A percentile compares a stretch with the other conserved stretches of the same genome.
These are phyloP conservation scores for Rhineura floridana DNA, from an alignment of 2,113 vertebrate species.

Conservation along the genomic window DNA sequence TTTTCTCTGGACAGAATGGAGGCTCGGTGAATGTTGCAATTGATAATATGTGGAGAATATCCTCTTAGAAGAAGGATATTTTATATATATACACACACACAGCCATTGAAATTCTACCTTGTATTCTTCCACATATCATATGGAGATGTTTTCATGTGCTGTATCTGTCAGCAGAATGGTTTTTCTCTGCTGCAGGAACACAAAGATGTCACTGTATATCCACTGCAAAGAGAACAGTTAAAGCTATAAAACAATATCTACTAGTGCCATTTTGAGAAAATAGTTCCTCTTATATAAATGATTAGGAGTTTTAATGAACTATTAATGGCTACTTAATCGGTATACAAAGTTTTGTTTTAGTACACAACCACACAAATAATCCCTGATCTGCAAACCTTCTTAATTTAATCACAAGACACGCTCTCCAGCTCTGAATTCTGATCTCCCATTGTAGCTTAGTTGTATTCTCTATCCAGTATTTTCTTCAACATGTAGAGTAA, in stretches of 20 bases:
- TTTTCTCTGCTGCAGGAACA: conserved; percentile 12
- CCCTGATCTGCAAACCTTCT: neutral
- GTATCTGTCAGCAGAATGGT: conserved; percentile 6
- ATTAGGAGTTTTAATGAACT: conserved; percentile 44
- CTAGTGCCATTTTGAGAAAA: conserved; percentile 42
- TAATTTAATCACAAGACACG: neutral
- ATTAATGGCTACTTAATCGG: conserved; percentile 35
- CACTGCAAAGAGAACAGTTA: conserved; percentile 46
- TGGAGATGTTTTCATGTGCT: conserved; percentile 24
- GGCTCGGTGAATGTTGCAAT: too few relatives aligned
- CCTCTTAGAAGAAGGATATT: too few relatives aligned
- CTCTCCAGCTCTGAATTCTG: neutral
- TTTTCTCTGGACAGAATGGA: too few relatives aligned
- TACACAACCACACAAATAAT: neutral
- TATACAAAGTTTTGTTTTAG: neutral
- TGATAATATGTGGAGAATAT: too few relatives aligned
- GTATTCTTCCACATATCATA: conserved; percentile 9
- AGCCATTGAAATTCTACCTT: neutral
- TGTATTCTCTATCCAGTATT: neutral
- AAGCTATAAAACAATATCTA: conserved; percentile 8
- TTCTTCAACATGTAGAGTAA: neutral
- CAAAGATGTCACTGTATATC: conserved; percentile 43
- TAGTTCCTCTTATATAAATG: conserved; percentile 20
- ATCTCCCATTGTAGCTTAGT: neutral
- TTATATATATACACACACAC: too few relatives aligned